Base-by-base conservation (phyloP, 2,888 invertebrate species). In the Uloborus plumipes region DNA sequence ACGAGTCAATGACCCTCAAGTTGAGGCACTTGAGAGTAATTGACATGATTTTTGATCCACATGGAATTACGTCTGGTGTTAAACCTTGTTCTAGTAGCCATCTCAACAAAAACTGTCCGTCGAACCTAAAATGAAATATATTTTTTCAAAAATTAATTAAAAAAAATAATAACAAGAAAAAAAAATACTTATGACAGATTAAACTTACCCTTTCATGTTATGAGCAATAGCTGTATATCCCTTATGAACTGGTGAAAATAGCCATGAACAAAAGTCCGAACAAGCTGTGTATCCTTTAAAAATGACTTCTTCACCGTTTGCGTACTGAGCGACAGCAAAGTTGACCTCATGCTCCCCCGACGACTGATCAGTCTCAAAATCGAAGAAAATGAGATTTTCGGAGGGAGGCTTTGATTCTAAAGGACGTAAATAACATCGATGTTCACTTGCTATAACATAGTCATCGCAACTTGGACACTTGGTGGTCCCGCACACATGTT, bases 1-100 rank as follows among this genome's bases (percentile, higher is more conserved):
- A 67, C 9, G 78, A 80, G 31, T 80, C 73, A 14, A 74, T 77
- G 11, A 70, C 3, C 14, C 26, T 18, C 22, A 70, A 16, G 4
- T 55, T 39, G 7, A 71, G 14, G 0, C 22, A 7, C 15, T 26
- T 18, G 0, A 26, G 16, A 0, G 4, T 9, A 15, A 77, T 64
- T 0, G 26, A 14, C 64, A 77, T 77, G 0, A 77, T 2, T 16
- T 64, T 39, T 16, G 64, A n/a, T 3, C 39, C 64, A 64, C 16
- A 39, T n/a, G 47, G 47, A 3, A 64, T 39, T 6, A 64, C 15
- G 13, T 13, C 9, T n/a, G 64, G 31, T 7, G 31, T 11, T 13
- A 39, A n/a, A 16, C 64, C 64, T 15, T 64, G 64, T 15, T 15
- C 16, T 31, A 64, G 7, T 6, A 64, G 1, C 64, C 39, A 64